phyloP scores from a whole-genome alignment of 2,888 invertebrate genomes.

The Ellobium chinense region DNA sequence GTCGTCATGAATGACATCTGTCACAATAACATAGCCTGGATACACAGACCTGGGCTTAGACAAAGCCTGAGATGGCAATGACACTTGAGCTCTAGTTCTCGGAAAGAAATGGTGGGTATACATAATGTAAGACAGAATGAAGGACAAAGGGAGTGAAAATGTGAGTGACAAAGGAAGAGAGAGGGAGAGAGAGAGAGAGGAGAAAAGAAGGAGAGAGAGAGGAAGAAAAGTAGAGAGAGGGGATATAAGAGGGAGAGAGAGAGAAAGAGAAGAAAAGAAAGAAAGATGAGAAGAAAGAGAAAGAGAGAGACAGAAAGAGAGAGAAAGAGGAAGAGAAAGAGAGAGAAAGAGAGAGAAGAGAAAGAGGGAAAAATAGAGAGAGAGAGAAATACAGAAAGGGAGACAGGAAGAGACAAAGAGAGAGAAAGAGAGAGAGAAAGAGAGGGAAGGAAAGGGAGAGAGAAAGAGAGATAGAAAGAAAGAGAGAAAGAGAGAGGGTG shows the following conservation, averaged over 20 bases:
- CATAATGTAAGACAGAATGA: too few relatives aligned
- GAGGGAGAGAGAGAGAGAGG: too few relatives aligned
- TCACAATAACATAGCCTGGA: too few relatives aligned
- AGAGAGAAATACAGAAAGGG: not conserved
- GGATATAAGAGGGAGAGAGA: not conserved
- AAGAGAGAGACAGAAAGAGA: slow-evolving; percentile 16
- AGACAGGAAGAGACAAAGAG: not conserved
- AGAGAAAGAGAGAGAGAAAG: not conserved
- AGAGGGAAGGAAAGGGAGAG: slow-evolving; percentile 16
- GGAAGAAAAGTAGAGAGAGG: too few relatives aligned
- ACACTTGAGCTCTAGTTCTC: too few relatives aligned
- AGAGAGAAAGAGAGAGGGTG: slow-evolving; percentile 25
- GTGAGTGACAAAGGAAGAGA: too few relatives aligned
- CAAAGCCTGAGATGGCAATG: too few relatives aligned
- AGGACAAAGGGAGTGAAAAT: too few relatives aligned
- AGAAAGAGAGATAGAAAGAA: not conserved
- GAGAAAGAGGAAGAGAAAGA: not conserved
- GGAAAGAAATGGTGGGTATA: too few relatives aligned
- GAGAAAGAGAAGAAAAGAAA: not conserved
- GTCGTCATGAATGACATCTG: too few relatives aligned
- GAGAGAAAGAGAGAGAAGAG: not conserved
- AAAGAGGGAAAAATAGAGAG: not conserved
- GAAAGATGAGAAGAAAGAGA: slow-evolving; percentile 12
- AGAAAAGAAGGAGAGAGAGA: too few relatives aligned
- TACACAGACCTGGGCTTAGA: too few relatives aligned